Evolutionary conservation across 2,797 vertebrate genomes (phyloP).

Genomic region (Scolopax bukidnonensis): DNA sequence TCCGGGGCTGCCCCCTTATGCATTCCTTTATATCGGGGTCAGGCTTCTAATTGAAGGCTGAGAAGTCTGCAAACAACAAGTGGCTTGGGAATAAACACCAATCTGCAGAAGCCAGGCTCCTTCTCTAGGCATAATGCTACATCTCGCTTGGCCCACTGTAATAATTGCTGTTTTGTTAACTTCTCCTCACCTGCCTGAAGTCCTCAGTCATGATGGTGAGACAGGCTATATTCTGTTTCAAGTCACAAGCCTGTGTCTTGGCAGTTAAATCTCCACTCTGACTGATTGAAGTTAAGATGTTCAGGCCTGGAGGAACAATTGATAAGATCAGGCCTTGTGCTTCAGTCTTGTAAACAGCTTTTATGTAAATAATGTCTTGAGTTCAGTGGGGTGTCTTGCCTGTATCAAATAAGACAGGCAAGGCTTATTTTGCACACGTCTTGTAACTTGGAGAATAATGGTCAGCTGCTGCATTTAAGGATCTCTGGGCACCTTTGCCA

Average conservation of each 20-base stretch:
- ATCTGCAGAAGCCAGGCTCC: neutral
- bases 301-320: neutral
- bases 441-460: neutral
- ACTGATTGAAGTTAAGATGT: neutral
- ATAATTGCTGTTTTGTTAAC: neutral
- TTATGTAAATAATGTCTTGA: neutral
- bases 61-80: neutral
- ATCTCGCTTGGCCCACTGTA: neutral
- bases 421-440: neutral
- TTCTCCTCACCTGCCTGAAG: neutral
- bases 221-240: neutral
- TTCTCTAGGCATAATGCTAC: neutral
- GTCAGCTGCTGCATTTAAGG: neutral
- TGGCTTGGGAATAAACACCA: neutral
- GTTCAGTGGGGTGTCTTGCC: neutral
- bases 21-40: neutral
- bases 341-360: neutral
- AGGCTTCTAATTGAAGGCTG: neutral
- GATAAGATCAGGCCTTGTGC: neutral
- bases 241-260: neutral
- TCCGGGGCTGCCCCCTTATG: neutral
- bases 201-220: neutral
- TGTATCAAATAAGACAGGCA: neutral
- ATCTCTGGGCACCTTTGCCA: neutral
- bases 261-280: neutral